These are phyloP conservation scores for Hecatera dysodea DNA, from an alignment of 2,888 invertebrate genomes.

Conservation along the genomic window DNA sequence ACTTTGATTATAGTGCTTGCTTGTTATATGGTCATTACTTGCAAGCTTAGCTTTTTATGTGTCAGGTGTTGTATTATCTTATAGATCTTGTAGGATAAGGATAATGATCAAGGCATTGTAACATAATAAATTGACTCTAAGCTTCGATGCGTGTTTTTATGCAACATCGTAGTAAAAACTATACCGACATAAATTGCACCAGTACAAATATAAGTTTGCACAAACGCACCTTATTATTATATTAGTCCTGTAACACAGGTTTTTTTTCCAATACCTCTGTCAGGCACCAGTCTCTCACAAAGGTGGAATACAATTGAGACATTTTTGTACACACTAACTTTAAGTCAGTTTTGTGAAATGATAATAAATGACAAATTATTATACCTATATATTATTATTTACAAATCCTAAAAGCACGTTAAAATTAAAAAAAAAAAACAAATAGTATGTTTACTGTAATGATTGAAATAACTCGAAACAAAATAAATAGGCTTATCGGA, in stretches of 20 bases:
- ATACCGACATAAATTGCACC: background rate
- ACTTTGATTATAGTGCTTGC: constrained; percentile 23
- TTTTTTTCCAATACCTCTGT: no score
- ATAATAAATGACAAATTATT: no score
- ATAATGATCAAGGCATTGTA: background rate
- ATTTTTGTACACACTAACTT: no score
- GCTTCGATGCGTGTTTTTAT: background rate
- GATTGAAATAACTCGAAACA: background rate
- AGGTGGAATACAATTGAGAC: no score
- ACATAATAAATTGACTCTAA: background rate
- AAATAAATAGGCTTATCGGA: constrained; percentile 20
- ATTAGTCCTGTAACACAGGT: no score
- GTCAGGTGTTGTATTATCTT: constrained; percentile 8
- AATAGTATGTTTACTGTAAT: constrained; percentile 4
- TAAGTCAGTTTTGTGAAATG: no score
- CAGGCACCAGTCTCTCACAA: no score
- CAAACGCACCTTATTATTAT: background rate
- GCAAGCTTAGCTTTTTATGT: constrained; percentile 13
- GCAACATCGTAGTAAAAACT: background rate
- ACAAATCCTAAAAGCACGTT: background rate
- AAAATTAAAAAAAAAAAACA: background rate
- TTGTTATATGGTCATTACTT: constrained; percentile 28
- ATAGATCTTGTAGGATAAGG: constrained; percentile 18
- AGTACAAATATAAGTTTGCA: no score
- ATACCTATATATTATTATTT: no score